These are phyloP conservation scores for Anarhynchus alexandrinus DNA, from an alignment of 2,113 vertebrate genomes.

Conservation along the genomic window DNA sequence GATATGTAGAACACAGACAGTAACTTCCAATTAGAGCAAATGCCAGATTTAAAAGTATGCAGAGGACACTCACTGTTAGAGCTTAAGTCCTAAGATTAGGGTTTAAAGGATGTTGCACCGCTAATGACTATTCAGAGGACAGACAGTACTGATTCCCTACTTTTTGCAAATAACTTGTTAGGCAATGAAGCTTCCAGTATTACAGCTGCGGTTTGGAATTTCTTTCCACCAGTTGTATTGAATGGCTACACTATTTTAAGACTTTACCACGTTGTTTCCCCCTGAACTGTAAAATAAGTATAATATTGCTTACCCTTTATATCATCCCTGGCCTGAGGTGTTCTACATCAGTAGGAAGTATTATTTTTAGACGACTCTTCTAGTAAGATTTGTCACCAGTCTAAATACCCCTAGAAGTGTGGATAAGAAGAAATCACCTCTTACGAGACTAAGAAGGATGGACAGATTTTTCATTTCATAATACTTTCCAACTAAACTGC, in stretches of 20 bases:
- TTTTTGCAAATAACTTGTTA: neutral
- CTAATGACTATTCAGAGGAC: neutral
- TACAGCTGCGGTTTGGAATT: neutral
- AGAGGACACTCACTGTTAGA: neutral
- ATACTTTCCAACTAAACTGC: neutral
- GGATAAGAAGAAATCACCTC: neutral
- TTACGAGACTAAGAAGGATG: no score
- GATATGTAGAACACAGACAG: neutral
- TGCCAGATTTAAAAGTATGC: neutral
- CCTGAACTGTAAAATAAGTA: neutral
- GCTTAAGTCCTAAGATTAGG: neutral
- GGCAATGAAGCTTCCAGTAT: neutral
- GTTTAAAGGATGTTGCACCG: neutral
- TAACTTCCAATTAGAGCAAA: neutral
- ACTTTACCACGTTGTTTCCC: neutral
- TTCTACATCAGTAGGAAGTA: neutral
- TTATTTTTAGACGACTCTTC: neutral
- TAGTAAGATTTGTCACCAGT: neutral
- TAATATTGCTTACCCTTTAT: neutral
- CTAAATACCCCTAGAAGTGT: neutral
- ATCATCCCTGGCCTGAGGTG: neutral
- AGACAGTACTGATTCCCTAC: neutral
- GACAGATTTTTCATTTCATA: neutral
- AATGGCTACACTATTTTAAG: neutral
- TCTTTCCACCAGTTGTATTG: neutral